Evolutionary conservation across 2,113 vertebrate species (phyloP), one percentile per base, ranked within the genome.

Genomic region (Cyanoliseus patagonus): DNA sequence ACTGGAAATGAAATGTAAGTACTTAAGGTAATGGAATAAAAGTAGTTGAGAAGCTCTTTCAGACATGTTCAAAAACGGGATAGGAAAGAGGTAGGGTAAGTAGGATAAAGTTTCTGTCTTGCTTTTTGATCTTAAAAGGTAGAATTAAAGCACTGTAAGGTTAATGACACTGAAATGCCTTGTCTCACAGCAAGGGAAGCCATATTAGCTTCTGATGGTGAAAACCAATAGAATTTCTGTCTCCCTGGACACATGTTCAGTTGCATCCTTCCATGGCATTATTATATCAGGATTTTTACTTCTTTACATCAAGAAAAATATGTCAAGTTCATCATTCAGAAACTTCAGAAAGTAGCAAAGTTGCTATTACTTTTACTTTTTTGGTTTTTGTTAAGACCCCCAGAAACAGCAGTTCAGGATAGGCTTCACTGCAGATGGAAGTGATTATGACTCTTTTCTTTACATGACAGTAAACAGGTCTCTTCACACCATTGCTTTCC

Each of bases 1-100:
- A 93, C 95, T 97, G 97, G 97, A 98, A 98, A 97, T 97, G 94
- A 98, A 98, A 98, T 97, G 96, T 98, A 98, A 98, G 95, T 97
- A 95, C 93, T 96, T 97, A 98, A 97, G 92, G 97, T 98, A 98
- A 98, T 97, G 96, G 88, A 95, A 86, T 95, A 92, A 95, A 97
- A 97, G 93, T 92, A 94, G 94, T 89, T 97, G 92, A 95, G 97
- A 96, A 95, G 90, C 90, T 94, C 46, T 97, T 97, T 96, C 89
- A 95, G 81, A 78, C 47, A 23, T 86, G 67, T 86, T 94, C 33
- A 14, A 72, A 96, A 97, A 62, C 27, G 85, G 73, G 78, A 55
- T 63, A 69, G 88, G 72, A 79, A 92, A 91, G 83, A 94, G 94
- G 83, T 19, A 64, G 64, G 81, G 35, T 86, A 94, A 94, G 63